A percentile compares a stretch with the other conserved stretches of the same genome.
phyloP scores from a whole-genome alignment of 2,888 invertebrate genomes.

The Lottia scabra region DNA sequence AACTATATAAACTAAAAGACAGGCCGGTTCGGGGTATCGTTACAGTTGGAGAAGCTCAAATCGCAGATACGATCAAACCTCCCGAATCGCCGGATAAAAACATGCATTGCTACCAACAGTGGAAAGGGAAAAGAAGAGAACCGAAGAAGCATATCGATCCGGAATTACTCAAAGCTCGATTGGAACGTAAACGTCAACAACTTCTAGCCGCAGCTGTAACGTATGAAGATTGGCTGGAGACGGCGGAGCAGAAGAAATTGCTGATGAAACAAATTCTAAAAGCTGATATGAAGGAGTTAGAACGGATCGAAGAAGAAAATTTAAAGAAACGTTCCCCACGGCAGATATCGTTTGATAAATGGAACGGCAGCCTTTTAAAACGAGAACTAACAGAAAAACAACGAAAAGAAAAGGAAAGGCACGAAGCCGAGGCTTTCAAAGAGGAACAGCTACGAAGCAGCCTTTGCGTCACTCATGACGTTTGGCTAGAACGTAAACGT shows the following conservation, averaged over 20 bases:
- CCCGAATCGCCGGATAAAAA: constrained; percentile 28
- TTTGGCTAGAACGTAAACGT: not conserved
- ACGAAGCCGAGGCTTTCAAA: not conserved
- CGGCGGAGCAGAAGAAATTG: constrained; percentile 44
- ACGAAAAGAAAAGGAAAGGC: constrained; percentile 23
- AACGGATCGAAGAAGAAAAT: constrained; percentile 38
- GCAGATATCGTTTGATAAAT: constrained; percentile 36
- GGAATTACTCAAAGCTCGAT: constrained; percentile 25
- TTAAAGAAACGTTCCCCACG: constrained; percentile 27
- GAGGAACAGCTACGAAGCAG: not conserved
- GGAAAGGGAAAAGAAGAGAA: constrained; percentile 24
- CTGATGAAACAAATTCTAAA: constrained; percentile 47
- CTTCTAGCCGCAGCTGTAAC: constrained; percentile 48
- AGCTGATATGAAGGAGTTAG: constrained; percentile 39
- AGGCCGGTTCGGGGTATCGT: constrained; percentile 24
- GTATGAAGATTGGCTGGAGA: constrained; percentile 57
- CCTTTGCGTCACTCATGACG: constrained; percentile 8
- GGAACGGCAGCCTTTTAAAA: constrained; percentile 38
- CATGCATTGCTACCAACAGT: constrained; percentile 42
- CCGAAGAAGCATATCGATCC: not conserved
- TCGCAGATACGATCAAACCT: not conserved
- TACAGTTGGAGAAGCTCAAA: constrained; percentile 8
- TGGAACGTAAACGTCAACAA: constrained; percentile 50
- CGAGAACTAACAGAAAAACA: constrained; percentile 34
- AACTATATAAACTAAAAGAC: constrained; percentile 22